Evolutionary conservation across 2,797 vertebrate species (phyloP).

Genomic region (Poecile montanus): DNA sequence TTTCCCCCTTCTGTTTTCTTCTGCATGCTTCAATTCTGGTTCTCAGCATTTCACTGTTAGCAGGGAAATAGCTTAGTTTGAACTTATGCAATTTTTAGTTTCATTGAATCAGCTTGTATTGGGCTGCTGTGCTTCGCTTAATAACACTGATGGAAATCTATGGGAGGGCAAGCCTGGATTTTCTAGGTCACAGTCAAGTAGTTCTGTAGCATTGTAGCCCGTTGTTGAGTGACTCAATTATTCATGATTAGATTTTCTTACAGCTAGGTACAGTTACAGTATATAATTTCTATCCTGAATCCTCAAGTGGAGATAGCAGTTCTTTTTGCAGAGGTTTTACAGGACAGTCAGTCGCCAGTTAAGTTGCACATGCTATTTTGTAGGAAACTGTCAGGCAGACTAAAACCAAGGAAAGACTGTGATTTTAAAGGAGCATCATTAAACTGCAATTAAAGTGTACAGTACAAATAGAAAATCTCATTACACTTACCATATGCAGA

Average conservation of each 20-base stretch:
- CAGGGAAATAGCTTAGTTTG: conserved; percentile 13
- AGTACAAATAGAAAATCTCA: conserved; percentile 50
- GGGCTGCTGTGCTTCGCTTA: not conserved
- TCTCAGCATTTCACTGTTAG: conserved; percentile 40
- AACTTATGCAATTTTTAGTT: not conserved
- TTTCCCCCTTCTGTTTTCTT: conserved; percentile 34
- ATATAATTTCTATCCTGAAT: not conserved
- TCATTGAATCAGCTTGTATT: not conserved
- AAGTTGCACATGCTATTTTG: not conserved
- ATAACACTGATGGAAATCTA: not conserved
- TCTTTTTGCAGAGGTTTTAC: not conserved
- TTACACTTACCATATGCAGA: not conserved
- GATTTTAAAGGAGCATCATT: not conserved
- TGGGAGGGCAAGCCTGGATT: not conserved
- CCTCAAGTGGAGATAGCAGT: not conserved
- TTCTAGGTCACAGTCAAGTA: not conserved
- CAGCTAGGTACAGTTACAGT: not conserved
- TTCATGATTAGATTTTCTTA: not conserved
- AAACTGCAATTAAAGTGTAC: not conserved
- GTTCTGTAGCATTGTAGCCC: not conserved
- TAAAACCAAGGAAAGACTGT: not conserved
- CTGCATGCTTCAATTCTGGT: conserved; percentile 75
- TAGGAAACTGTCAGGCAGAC: not conserved
- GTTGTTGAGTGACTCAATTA: not conserved
- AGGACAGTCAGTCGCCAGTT: not conserved